phyloP scores from a whole-genome alignment of 2,113 vertebrate genomes.

The Cyanoliseus patagonus region DNA sequence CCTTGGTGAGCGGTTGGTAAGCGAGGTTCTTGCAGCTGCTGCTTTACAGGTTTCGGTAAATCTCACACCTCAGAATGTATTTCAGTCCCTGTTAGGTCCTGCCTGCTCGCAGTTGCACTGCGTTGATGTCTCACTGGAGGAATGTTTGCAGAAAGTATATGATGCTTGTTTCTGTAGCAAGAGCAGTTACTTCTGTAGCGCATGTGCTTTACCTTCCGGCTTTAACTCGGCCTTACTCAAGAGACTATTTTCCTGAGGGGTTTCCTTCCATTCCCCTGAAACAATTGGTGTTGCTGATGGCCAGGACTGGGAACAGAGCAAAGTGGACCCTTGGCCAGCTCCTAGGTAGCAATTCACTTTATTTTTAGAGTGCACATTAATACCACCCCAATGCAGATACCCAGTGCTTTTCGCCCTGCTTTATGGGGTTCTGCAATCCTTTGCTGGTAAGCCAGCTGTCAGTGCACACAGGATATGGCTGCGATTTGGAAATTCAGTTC shows the following conservation, averaged over 20 bases:
- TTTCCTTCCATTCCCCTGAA: background rate
- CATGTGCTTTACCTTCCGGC: accelerated
- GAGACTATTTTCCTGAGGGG: background rate
- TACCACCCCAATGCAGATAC: background rate
- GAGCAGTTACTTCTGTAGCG: background rate
- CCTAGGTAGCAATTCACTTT: background rate
- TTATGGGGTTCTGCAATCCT: background rate
- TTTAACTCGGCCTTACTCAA: background rate
- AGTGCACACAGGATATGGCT: background rate
- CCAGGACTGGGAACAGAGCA: background rate
- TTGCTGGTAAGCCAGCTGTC: background rate
- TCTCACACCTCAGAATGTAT: background rate
- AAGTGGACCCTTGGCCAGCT: background rate
- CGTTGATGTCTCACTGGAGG: background rate
- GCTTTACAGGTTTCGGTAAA: background rate
- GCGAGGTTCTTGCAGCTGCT: background rate
- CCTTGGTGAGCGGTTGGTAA: background rate
- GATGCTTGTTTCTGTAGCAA: background rate
- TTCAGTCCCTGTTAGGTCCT: background rate
- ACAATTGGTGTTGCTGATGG: background rate
- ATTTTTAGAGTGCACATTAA: background rate
- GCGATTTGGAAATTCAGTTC: background rate
- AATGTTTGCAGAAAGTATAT: background rate
- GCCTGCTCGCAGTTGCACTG: background rate
- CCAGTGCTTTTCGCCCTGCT: background rate